A percentile compares a stretch with the other conserved stretches of the same genome.
These are phyloP conservation scores for Serrognathus titanus DNA, from an alignment of 2,888 invertebrate species.

Conservation along the genomic window DNA sequence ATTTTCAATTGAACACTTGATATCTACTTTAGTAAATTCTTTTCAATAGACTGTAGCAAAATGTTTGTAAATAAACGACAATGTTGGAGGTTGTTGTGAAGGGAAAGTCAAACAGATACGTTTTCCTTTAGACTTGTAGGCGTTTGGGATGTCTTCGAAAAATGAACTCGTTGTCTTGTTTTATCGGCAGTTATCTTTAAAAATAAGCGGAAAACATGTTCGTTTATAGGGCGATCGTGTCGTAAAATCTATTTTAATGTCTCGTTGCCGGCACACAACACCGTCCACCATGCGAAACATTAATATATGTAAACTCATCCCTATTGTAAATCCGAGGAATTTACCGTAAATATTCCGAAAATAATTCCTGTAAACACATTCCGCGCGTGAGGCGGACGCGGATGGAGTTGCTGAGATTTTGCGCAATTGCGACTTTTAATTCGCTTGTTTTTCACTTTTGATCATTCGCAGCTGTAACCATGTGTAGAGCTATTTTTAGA, in stretches of 20 bases:
- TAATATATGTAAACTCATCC: neutral
- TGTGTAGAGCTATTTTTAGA: neutral
- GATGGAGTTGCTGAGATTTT: neutral
- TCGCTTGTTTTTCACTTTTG: constrained; percentile 2
- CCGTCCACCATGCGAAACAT: neutral
- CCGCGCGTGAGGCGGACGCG: neutral
- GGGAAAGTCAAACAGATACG: no score
- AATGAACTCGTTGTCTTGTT: no score
- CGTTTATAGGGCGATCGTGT: neutral
- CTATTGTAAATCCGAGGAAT: neutral
- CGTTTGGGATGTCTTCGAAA: no score
- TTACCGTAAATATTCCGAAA: neutral
- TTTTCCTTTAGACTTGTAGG: no score
- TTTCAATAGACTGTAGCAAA: no score
- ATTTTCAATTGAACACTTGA: no score
- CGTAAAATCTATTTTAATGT: neutral
- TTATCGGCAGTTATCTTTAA: no score
- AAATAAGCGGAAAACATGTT: neutral
- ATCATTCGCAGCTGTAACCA: constrained; percentile 3
- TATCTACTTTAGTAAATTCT: no score
- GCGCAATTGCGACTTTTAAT: neutral
- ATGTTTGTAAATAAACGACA: no score
- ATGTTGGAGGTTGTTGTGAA: no score
- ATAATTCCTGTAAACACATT: neutral
- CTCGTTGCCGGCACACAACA: neutral